These are phyloP conservation scores for Rhagoletis zephyria DNA, from an alignment of 1,140 invertebrate genomes.

Conservation along the genomic window DNA sequence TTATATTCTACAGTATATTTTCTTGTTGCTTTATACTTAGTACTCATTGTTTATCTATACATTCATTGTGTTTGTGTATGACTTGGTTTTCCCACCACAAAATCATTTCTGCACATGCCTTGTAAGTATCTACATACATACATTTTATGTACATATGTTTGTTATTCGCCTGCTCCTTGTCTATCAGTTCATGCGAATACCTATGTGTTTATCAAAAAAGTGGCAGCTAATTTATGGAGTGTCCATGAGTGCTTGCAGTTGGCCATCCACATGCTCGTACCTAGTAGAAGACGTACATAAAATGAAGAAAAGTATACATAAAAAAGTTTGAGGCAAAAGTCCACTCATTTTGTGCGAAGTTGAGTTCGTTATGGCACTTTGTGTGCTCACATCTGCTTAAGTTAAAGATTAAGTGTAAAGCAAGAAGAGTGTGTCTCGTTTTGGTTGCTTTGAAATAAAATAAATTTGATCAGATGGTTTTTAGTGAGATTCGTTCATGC, in stretches of 20 bases:
- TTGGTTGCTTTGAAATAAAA: no score
- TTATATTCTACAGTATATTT: constrained; percentile 41
- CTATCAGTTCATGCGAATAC: not conserved
- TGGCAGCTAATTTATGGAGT: constrained; percentile 57
- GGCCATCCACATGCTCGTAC: no score
- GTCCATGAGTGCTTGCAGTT: constrained; percentile 47
- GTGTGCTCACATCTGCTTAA: constrained; percentile 25
- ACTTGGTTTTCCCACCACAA: no score
- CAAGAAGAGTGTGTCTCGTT: not conserved
- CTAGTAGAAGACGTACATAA: constrained; percentile 35
- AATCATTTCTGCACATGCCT: not conserved
- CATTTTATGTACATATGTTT: constrained; percentile 1
- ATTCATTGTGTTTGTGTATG: not conserved
- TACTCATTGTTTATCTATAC: not conserved
- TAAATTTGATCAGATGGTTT: no score
- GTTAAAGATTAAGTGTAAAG: constrained; percentile 18
- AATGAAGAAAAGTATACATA: constrained; percentile 25
- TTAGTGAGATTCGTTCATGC: no score
- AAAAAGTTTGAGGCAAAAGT: constrained; percentile 8
- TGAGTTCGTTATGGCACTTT: constrained; percentile 46
- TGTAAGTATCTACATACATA: not conserved
- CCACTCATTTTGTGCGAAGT: constrained; percentile 17
- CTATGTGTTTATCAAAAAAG: constrained; percentile 13
- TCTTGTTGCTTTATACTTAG: constrained; percentile 21
- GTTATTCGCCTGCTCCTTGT: not conserved